Evolutionary conservation across 2,888 invertebrate genomes (phyloP).

Genomic region (Allophyes oxyacanthae): DNA sequence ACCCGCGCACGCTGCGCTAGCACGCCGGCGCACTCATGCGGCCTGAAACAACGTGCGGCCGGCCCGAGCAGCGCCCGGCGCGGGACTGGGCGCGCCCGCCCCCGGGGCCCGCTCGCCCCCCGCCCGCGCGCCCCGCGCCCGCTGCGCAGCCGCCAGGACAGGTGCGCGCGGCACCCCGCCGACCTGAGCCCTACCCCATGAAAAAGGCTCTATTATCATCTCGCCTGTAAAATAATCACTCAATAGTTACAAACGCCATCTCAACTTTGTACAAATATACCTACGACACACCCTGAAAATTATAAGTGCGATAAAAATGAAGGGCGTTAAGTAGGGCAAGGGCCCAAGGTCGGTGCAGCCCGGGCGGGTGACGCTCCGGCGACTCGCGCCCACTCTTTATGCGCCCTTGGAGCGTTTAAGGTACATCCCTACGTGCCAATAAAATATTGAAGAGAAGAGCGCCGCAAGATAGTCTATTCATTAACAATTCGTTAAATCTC

Average conservation of each 20-base stretch:
- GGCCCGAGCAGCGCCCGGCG: slow-evolving; percentile 84
- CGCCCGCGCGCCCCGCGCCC: slow-evolving; percentile 61
- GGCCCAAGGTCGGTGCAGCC: slow-evolving; percentile 80
- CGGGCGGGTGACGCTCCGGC: slow-evolving; percentile 63
- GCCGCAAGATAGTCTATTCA: slow-evolving; percentile 59
- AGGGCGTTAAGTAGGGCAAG: slow-evolving; percentile 67
- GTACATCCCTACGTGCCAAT: slow-evolving; percentile 55
- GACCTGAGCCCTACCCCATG: slow-evolving; percentile 66
- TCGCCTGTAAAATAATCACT: slow-evolving; percentile 57
- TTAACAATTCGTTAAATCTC: slow-evolving; percentile 56
- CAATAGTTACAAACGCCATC: slow-evolving; percentile 39
- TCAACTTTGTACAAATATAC: slow-evolving; percentile 22
- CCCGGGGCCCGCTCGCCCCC: slow-evolving; percentile 61
- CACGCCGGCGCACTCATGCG: slow-evolving; percentile 86
- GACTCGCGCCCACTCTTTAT: slow-evolving; percentile 62
- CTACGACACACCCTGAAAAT: slow-evolving; percentile 37
- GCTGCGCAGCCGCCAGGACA: slow-evolving; percentile 70
- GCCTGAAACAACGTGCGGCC: slow-evolving; percentile 75
- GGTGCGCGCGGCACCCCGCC: slow-evolving; percentile 71
- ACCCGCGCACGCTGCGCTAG: slow-evolving; percentile 88
- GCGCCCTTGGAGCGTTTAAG: slow-evolving; percentile 69
- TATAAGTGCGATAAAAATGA: slow-evolving; percentile 48
- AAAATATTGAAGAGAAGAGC: slow-evolving; percentile 59
- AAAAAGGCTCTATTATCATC: slow-evolving; percentile 61
- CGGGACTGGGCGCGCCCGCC: slow-evolving; percentile 80